These are phyloP conservation scores for Corydoras sp. DNA, from an alignment of 2,113 vertebrate species.

Conservation along the genomic window DNA sequence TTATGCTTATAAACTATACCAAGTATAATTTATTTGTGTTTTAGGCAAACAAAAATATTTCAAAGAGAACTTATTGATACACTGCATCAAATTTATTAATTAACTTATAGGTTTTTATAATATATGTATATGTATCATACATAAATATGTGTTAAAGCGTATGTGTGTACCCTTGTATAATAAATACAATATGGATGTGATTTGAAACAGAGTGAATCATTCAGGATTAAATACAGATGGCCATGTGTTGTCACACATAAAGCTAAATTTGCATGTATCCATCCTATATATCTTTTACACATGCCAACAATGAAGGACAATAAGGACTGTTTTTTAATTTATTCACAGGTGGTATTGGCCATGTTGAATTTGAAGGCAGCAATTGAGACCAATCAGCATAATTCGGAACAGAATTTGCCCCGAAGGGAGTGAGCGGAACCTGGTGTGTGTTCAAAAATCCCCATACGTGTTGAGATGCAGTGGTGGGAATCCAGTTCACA, in stretches of 20 bases:
- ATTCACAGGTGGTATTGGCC: constrained; percentile 32
- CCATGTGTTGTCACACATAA: not conserved
- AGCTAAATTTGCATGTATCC: not conserved
- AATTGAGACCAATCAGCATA: constrained; percentile 32
- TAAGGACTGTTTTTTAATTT: constrained; percentile 16
- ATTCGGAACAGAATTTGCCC: constrained; percentile 24
- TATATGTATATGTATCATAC: no score
- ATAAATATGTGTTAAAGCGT: no score
- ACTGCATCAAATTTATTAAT: no score
- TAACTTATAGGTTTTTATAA: no score
- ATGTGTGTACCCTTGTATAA: no score
- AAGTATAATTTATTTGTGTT: no score
- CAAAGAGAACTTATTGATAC: no score
- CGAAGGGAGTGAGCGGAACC: constrained; percentile 33
- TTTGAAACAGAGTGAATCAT: not conserved
- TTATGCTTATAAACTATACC: no score
- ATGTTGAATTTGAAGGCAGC: constrained; percentile 24
- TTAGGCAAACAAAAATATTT: no score
- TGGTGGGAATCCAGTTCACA: constrained; percentile 33
- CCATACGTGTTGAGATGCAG: constrained; percentile 61
- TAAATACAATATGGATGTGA: not conserved
- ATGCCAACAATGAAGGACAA: constrained; percentile 6
- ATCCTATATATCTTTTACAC: not conserved
- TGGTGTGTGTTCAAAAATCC: constrained; percentile 53
- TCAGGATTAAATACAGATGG: not conserved